These are phyloP conservation scores for Kradibia gibbosae DNA, from an alignment of 1,140 invertebrate genomes.

Conservation along the genomic window DNA sequence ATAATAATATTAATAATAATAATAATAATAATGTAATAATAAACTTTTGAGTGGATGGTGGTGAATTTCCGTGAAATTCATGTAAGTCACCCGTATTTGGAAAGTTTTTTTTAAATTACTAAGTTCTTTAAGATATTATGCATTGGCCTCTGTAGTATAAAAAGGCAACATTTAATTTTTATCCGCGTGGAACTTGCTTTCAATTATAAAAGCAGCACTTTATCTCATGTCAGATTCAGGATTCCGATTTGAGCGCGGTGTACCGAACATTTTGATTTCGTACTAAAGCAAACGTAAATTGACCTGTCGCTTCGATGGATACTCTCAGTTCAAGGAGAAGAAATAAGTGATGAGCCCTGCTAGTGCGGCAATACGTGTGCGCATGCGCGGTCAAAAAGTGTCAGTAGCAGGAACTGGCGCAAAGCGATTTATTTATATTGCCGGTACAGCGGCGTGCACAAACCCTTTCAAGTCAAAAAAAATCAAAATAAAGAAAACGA, in stretches of 20 bases:
- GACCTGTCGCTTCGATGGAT: conserved; percentile 58
- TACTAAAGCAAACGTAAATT: conserved; percentile 54
- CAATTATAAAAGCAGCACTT: conserved; percentile 39
- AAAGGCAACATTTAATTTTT: conserved; percentile 25
- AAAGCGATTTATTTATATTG: conserved; percentile 58
- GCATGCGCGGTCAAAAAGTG: conserved; percentile 2
- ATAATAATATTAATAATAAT: no score
- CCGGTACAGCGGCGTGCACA: conserved; percentile 37
- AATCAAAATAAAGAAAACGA: not conserved
- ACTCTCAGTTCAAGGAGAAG: conserved; percentile 25
- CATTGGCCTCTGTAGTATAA: not conserved
- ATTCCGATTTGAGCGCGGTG: conserved; percentile 50
- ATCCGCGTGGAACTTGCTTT: not conserved
- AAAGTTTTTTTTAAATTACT: not conserved
- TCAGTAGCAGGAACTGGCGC: conserved; percentile 32
- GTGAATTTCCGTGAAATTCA: no score
- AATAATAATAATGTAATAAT: no score
- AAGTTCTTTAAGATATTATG: not conserved
- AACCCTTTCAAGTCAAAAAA: not conserved
- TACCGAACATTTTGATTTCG: conserved; percentile 57
- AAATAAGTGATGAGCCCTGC: conserved; percentile 30
- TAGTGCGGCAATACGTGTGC: not conserved
- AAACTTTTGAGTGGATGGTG: no score
- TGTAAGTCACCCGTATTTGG: no score
- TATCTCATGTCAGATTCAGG: conserved; percentile 46